These are phyloP conservation scores for Thunnus maccoyii DNA, from an alignment of 2,113 vertebrate genomes.

Conservation along the genomic window DNA sequence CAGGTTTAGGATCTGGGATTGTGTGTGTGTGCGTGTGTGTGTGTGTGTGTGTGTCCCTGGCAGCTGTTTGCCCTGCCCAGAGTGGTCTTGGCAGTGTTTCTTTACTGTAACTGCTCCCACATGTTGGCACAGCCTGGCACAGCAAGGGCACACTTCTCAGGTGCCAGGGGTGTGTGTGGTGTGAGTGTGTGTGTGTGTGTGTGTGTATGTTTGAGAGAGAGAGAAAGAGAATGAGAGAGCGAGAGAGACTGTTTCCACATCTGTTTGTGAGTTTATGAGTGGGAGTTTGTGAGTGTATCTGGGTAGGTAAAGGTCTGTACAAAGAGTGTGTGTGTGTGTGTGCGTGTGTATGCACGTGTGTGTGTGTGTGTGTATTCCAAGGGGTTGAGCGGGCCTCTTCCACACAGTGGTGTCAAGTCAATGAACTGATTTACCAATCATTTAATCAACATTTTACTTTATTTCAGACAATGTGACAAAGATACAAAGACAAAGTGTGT, in stretches of 20 bases:
- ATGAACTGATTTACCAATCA: no score
- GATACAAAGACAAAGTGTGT: not conserved
- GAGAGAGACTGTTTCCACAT: constrained; percentile 2
- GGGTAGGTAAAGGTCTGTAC: no score
- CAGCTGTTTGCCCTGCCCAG: constrained; percentile 63
- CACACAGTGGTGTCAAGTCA: no score
- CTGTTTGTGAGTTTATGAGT: not conserved
- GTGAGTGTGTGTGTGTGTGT: constrained; percentile 33
- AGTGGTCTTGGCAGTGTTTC: constrained; percentile 67
- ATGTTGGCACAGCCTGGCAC: constrained; percentile 69
- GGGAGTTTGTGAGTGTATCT: no score
- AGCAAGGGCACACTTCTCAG: constrained; percentile 52
- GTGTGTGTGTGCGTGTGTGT: constrained; percentile 26
- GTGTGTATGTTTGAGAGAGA: constrained; percentile 5
- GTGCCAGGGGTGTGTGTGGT: constrained; percentile 56
- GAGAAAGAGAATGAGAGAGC: not conserved
- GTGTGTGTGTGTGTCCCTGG: constrained; percentile 32
- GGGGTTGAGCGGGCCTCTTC: no score
- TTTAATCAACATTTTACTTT: no score
- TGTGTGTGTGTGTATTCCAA: no score
- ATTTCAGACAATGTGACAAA: no score
- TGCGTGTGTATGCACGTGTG: no score
- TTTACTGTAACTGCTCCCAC: constrained; percentile 75
- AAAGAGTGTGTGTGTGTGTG: no score
- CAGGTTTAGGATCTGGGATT: constrained; percentile 28